Base-by-base conservation (phyloP, 2,113 vertebrate species). In the Sorex araneus region DNA sequence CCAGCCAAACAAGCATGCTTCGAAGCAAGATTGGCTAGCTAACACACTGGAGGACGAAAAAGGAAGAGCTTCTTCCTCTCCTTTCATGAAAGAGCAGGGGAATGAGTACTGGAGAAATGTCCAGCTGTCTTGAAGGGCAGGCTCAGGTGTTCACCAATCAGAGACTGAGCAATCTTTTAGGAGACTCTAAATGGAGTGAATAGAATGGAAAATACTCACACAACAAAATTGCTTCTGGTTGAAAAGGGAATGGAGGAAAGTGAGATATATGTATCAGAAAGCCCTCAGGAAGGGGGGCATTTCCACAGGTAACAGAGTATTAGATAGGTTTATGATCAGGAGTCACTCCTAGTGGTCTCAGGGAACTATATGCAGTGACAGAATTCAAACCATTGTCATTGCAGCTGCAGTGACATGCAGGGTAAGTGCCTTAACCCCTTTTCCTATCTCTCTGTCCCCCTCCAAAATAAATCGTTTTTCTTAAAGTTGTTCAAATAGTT, bases 211-310 rank as follows among this genome's bases (percentile, higher is more conserved):
- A 69, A 86, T 47, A 16, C 23, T 90, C 32, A 34, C 30, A 12
- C n/a, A 10, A 34, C 0, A 78, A 64, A 82, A 13, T 16, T 91
- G 32, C 40, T 70, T 89, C 30, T 40, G 5, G 45, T 30, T 32
- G 18, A n/a, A 34, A 70, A 5, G 11, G 3, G 28, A 50, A 64
- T 3, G 40, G 40, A 23, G 6, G 30, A 3, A 32, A 18, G 6
- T 3, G 11, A 3, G 32, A 2, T 12, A 45, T 3, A 0, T 0
- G 64, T 74, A 40, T 4, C 1, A 16, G 28, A 30, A 19, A 71
- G 50, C 16, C 13, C 50, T 64, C 21, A 6, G 36, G 27, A 40
- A 76, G 54, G 45, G 32, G 12, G 7, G 5, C 7, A 12, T 11
- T 23, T 27, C 7, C 1, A 19, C 7, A 8, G 40, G 12, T 21